Percentiles rank a stretch among this genome's conserved stretches.
These are phyloP conservation scores for Oryzias celebensis DNA, from an alignment of 2,113 vertebrate species.

Conservation along the genomic window DNA sequence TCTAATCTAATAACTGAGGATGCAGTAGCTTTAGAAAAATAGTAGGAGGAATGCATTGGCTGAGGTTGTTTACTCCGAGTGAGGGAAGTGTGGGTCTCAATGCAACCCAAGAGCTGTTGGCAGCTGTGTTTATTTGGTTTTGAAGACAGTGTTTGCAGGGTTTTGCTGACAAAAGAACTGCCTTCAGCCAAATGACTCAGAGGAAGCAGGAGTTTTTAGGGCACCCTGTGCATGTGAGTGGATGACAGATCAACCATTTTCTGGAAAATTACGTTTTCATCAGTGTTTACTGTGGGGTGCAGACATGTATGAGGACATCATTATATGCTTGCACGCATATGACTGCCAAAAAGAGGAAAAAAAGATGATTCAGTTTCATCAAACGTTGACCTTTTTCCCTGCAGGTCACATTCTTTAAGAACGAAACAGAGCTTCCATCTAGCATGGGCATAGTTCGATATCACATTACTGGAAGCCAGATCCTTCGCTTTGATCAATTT, in stretches of 20 bases:
- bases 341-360: no score
- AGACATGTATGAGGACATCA: no score
- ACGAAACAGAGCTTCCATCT: no score
- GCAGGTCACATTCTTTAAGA: no score
- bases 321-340: no score
- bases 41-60: slow-evolving; percentile 37
- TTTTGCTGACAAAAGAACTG: slow-evolving; percentile 41
- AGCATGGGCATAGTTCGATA: no score
- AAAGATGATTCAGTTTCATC: no score
- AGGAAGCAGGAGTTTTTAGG: slow-evolving; percentile 30
- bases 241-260: slow-evolving; percentile 2
- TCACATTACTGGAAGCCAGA: no score
- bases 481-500: no score
- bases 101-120: slow-evolving; percentile 41
- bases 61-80: slow-evolving; percentile 23
- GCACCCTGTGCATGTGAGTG: slow-evolving; percentile 51
- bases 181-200: slow-evolving; percentile 56
- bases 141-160: slow-evolving; percentile 61
- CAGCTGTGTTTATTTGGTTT: slow-evolving; percentile 71
- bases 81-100: slow-evolving; percentile 28
- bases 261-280: no score
- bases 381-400: no score
- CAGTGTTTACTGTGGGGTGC: no score
- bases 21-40: slow-evolving; percentile 33
- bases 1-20: slow-evolving; percentile 24